Base-by-base conservation (phyloP, 1,140 invertebrate species). In the Lithobius niger region DNA sequence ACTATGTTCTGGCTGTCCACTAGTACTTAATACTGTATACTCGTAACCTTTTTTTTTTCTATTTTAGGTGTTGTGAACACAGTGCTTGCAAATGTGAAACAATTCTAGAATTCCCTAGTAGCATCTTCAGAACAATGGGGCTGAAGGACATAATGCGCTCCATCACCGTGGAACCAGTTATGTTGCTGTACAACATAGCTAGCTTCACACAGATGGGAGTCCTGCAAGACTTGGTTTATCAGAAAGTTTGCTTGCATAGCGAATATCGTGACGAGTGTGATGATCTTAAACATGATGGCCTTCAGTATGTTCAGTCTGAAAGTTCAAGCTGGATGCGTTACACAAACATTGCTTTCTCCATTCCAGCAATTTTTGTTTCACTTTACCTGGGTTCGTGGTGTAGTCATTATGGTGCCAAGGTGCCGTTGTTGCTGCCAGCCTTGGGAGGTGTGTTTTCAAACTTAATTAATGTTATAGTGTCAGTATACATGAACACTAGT, bases 141-240 rank as follows among this genome's bases (percentile, higher is more conserved):
- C n/a, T n/a, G n/a, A n/a, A n/a, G n/a, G n/a, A n/a, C n/a, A n/a
- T n/a, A n/a, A n/a, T n/a, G n/a, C n/a, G n/a, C n/a, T n/a, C n/a
- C n/a, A 52, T 72, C 2, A 70, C 74, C 0, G 74, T 77, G 3
- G 75, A 77, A 59, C 75, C 75, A 3, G 67, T 76, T 13, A 58
- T 75, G 18, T 71, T 77, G 57, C 57, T 76, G 10, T 75, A 71
- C 61, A 74, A 76, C 69, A 59, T 76, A 27, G 67, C 69, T 15
- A 66, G 66, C 13, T 76, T 70, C 57, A 65, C 72, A 40, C 66
- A 72, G 48, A 68, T 65, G 45, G 65, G 69, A n/a, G 65, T 71
- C 1, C 61, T 73, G 25, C 74, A 76, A 61, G 71, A 72, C 54
- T 59, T 76, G 18, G 63, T 74, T 1, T 74, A 67, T 54, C 55